phyloP scores from a whole-genome alignment of 1,140 invertebrate species.

The Scaptomyza graminum region DNA sequence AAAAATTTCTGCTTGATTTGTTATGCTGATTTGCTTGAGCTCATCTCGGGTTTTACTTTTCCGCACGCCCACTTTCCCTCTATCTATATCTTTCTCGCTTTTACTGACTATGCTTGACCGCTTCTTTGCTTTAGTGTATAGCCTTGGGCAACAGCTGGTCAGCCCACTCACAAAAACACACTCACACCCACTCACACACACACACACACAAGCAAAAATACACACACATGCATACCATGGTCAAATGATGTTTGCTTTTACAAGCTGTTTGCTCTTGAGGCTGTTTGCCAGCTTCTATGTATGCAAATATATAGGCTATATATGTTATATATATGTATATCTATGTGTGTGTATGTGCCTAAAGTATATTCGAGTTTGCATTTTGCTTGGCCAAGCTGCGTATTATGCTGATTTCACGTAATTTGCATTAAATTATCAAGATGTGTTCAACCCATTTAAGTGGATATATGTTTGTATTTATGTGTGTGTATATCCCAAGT shows the following conservation, averaged over 20 bases:
- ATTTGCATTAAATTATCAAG: conserved; percentile 78
- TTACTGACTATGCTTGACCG: conserved; percentile 29
- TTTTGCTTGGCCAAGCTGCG: conserved; percentile 40
- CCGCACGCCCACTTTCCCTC: conserved; percentile 20
- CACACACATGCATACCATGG: conserved; percentile 3
- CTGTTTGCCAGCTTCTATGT: conserved; percentile 24
- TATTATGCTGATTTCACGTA: conserved; percentile 75
- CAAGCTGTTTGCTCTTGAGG: conserved; percentile 18
- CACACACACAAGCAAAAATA: conserved; percentile 21
- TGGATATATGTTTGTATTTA: conserved; percentile 28
- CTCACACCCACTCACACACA: conserved; percentile 2
- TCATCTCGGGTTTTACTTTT: conserved; percentile 36
- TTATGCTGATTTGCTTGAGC: conserved; percentile 72
- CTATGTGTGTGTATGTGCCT: conserved; percentile 20
- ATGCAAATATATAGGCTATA: conserved; percentile 18
- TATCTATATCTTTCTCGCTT: conserved; percentile 28
- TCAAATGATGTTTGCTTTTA: conserved; percentile 24
- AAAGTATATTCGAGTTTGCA: conserved; percentile 55
- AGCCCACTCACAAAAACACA: conserved; percentile 19
- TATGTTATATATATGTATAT: conserved; percentile 25
- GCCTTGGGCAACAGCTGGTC: conserved; percentile 67
- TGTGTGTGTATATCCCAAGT: not conserved
- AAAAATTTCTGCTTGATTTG: conserved; percentile 79
- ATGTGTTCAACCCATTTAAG: conserved; percentile 57
- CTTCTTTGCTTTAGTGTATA: conserved; percentile 25